Percentiles rank a stretch among this genome's conserved stretches.
phyloP scores from a whole-genome alignment of 64 coral and sea anemone genomes.

The Montipora efflorescens region DNA sequence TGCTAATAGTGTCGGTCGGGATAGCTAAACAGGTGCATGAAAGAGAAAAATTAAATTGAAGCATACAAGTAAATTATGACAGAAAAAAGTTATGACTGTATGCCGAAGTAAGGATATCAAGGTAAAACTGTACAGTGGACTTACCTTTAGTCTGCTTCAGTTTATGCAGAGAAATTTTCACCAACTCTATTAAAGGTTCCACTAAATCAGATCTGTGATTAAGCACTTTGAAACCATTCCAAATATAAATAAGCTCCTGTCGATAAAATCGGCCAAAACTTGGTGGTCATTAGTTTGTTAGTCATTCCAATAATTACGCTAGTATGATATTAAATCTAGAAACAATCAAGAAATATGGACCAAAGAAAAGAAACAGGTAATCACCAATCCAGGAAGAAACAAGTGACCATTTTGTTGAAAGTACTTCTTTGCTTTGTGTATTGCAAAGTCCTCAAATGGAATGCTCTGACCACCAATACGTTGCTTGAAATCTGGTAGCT shows the following conservation, averaged over 20 bases:
- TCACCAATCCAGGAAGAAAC: conserved; percentile 93
- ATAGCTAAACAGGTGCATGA: too few relatives aligned
- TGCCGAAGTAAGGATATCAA: too few relatives aligned
- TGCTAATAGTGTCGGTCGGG: too few relatives aligned
- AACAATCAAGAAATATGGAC: neutral
- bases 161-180: conserved; percentile 45
- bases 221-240: conserved; percentile 96
- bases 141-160: conserved; percentile 69
- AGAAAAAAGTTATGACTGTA: too few relatives aligned
- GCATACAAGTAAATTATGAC: too few relatives aligned
- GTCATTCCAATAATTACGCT: too few relatives aligned
- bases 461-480: conserved; percentile 90
- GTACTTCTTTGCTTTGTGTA: conserved; percentile 87
- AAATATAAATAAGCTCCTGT: conserved; percentile 92
- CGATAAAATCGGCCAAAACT: neutral
- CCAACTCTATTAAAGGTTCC: conserved; percentile 70
- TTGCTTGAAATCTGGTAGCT: conserved; percentile 87
- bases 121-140: too few relatives aligned
- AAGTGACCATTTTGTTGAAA: conserved; percentile 83
- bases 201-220: conserved; percentile 82
- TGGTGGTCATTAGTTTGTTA: neutral
- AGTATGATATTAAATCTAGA: too few relatives aligned
- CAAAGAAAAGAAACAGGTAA: neutral
- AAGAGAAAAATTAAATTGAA: too few relatives aligned
- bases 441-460: conserved; percentile 93